These are phyloP conservation scores for Sinosuthora webbiana DNA, from an alignment of 2,113 vertebrate species.

Conservation along the genomic window DNA sequence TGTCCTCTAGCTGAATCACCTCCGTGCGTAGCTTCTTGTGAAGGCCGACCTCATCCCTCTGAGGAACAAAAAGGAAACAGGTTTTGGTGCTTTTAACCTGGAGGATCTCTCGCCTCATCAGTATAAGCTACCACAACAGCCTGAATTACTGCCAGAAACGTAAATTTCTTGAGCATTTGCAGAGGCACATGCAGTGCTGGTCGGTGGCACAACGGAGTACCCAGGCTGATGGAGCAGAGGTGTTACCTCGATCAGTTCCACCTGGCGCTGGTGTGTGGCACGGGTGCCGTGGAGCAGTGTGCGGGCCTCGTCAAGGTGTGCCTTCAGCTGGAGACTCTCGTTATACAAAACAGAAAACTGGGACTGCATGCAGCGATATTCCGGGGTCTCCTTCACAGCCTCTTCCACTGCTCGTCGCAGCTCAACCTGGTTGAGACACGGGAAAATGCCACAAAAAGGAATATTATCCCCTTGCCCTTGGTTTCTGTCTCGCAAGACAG, in stretches of 20 bases:
- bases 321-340: slow-evolving; percentile 91
- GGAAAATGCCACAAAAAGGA: not conserved
- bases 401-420: slow-evolving; percentile 86
- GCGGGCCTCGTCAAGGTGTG: slow-evolving; percentile 92
- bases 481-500: not conserved
- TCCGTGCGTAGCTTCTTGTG: slow-evolving; percentile 96
- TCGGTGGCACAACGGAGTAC: accelerated
- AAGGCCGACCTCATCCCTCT: slow-evolving; percentile 94
- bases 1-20: slow-evolving; percentile 98
- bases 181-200: not conserved
- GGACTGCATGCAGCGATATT: slow-evolving; percentile 96
- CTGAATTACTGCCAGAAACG: not conserved
- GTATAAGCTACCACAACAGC: not conserved
- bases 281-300: slow-evolving; percentile 90
- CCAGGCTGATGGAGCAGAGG: not conserved
- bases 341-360: slow-evolving; percentile 98
- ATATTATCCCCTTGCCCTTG: not conserved
- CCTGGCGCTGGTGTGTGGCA: slow-evolving; percentile 88
- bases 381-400: slow-evolving; percentile 89
- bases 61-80: not conserved
- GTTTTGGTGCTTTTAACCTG: not conserved
- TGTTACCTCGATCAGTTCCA: slow-evolving; percentile 92
- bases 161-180: not conserved
- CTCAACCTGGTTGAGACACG: slow-evolving; percentile 76
- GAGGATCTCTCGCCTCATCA: not conserved